phyloP scores from a whole-genome alignment of 2,888 invertebrate species.

The Abrostola tripartita region DNA sequence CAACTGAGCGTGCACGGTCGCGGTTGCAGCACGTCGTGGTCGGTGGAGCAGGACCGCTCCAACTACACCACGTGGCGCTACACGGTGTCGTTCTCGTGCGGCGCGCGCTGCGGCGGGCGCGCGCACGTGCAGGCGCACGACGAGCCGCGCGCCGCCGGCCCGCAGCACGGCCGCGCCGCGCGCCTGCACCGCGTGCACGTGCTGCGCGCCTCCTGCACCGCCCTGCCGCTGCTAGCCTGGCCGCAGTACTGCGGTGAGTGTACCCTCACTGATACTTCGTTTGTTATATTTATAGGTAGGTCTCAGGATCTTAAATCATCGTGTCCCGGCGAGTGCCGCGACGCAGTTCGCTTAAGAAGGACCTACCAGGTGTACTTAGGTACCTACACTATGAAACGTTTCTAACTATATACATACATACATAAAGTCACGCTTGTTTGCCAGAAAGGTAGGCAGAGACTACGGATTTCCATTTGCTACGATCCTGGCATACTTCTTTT shows the following conservation, averaged over 20 bases:
- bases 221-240: constrained; percentile 64
- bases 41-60: constrained; percentile 66
- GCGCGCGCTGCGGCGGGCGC: constrained; percentile 65
- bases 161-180: constrained; percentile 47
- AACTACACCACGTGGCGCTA: constrained; percentile 74
- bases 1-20: too few species aligned
- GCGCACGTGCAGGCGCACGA: constrained; percentile 54
- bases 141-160: constrained; percentile 36
- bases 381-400: not conserved
- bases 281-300: too few species aligned
- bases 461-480: too few species aligned
- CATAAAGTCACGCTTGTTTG: too few species aligned
- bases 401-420: too few species aligned
- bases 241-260: constrained; percentile 63
- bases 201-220: constrained; percentile 53
- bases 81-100: constrained; percentile 67
- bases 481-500: too few species aligned
- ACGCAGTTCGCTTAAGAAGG: not conserved
- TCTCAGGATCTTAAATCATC: too few species aligned
- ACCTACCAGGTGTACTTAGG: not conserved
- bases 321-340: not conserved
- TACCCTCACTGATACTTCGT: not conserved
- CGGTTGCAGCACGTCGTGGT: constrained; percentile 63
- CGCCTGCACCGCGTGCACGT: constrained; percentile 51
- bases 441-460: too few species aligned